Base-by-base conservation (phyloP, 2,888 invertebrate species). In the Nemoura dubitans region DNA sequence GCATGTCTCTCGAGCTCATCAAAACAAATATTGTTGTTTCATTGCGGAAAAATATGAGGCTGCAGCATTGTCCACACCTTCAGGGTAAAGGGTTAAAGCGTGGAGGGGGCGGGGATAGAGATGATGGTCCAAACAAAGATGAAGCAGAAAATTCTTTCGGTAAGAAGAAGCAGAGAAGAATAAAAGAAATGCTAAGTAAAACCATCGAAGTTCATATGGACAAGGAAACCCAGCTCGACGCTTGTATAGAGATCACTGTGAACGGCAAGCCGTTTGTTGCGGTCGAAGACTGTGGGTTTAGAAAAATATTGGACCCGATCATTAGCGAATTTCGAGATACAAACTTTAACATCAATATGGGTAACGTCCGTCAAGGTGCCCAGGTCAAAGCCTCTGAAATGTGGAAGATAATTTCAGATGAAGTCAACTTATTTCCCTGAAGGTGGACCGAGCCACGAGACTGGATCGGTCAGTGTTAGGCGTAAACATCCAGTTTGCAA, bases 401-500 rank as follows among this genome's bases (percentile, higher is more conserved):
- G 77, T 21, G 77, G 6, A 26, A 77, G 21, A 7, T 26, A 16
- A 77, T 77, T 77, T 77, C 77, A 77, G 3, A 7, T n/a, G 43
- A 83, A 43, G 83, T 83, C 2, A 83, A 43, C 26, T 86, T 80
- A 84, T 86, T 77, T 88, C 43, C 3, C 27, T 80, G 80, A 88
- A 88, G 86, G 81, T 87, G 25, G 88, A 87, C 85, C n/a, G 85
- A 29, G 87, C 86, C 1, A 83, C 85, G 29, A 27, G 87, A 0
- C 36, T 80, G 2, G 87, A 87, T 76, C 28, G 87, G 59, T 85
- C 87, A 7, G 43, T 87, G 26, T 83, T 88, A 78, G 85, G 86
- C 14, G 85, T 88, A 14, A 87, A 88, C 81, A 83, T 88, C 26
- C 87, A 88, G 86, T 88, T 85, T 86, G 78, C 86, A n/a, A 30